phyloP scores from a whole-genome alignment of 2,888 invertebrate species.

The Melipona beecheii region DNA sequence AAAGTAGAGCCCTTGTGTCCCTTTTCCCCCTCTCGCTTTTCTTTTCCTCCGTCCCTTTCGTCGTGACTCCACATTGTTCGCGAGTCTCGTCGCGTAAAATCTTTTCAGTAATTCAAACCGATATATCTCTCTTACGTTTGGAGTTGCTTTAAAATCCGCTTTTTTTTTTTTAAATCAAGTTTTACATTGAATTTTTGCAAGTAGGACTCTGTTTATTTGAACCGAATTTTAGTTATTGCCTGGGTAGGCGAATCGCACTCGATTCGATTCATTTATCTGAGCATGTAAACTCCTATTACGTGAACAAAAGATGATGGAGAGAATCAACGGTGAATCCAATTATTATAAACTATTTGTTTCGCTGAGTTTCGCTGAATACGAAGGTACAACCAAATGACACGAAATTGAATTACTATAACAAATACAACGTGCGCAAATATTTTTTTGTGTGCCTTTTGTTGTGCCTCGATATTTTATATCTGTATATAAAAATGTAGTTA shows the following conservation, averaged over 20 bases:
- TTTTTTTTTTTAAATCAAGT: no score
- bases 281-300: no score
- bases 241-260: no score
- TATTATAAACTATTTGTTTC: no score
- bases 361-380: no score
- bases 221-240: no score
- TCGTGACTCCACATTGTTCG: slow-evolving; percentile 18
- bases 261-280: no score
- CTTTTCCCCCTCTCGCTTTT: not conserved
- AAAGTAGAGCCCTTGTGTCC: slow-evolving; percentile 50
- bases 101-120: not conserved
- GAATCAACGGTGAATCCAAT: no score
- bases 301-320: no score
- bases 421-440: not conserved
- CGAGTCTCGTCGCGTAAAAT: slow-evolving; percentile 14
- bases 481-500: not conserved
- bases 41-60: slow-evolving; percentile 1
- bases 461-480: not conserved
- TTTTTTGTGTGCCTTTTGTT: not conserved
- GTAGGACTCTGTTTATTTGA: not conserved
- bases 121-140: not conserved
- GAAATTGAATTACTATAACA: not conserved
- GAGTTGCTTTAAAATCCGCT: not conserved
- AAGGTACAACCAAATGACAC: no score
- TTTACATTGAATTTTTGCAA: not conserved